Evolutionary conservation across 2,888 invertebrate genomes (phyloP).

Genomic region (Sympetrum striolatum): DNA sequence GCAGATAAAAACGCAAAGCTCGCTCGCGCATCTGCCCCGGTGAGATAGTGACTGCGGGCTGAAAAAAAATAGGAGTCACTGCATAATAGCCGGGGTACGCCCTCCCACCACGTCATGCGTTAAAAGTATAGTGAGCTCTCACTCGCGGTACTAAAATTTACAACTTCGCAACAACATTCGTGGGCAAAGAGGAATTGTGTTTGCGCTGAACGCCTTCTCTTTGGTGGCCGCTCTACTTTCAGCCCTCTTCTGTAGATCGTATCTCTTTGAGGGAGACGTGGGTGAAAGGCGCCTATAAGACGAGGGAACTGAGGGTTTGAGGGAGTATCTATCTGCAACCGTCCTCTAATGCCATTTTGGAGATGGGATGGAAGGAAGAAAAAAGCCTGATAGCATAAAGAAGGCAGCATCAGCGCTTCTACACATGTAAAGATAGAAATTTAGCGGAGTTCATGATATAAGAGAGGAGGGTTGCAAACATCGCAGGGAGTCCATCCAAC

Average conservation of each 20-base stretch:
- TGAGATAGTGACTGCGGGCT: not conserved
- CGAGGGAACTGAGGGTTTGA: not conserved
- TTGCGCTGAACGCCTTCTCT: not conserved
- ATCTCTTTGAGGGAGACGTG: not conserved
- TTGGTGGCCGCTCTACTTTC: not conserved
- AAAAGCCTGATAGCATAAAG: not conserved
- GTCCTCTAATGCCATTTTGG: not conserved
- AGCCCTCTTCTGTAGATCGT: not conserved
- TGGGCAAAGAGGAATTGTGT: not conserved
- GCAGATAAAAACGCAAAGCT: not conserved
- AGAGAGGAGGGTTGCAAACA: not conserved
- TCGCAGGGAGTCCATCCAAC: not conserved
- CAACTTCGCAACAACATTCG: not conserved
- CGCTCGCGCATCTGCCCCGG: not conserved
- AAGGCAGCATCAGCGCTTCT: not conserved
- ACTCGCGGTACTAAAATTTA: not conserved
- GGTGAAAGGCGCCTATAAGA: slow-evolving; percentile 12
- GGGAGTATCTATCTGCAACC: not conserved
- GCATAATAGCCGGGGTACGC: not conserved
- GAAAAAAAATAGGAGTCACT: not conserved
- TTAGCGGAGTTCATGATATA: not conserved
- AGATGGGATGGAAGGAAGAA: not conserved
- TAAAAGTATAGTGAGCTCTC: not conserved
- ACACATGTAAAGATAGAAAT: not conserved
- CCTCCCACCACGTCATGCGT: not conserved